These are phyloP conservation scores for Dysdera silvatica DNA, from an alignment of 1,140 invertebrate species.

Conservation along the genomic window DNA sequence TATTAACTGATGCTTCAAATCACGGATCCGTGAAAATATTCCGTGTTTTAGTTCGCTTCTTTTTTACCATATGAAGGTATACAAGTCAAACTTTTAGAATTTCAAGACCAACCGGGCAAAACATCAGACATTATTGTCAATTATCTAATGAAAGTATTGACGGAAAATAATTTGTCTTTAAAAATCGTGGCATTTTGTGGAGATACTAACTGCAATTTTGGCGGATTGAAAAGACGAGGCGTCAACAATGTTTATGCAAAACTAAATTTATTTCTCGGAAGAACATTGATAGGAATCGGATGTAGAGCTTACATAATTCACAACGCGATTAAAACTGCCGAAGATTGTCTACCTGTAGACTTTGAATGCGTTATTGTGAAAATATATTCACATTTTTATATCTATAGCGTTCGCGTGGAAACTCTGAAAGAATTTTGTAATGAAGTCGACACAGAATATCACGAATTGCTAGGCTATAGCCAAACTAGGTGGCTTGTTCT, in stretches of 20 bases:
- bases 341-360: constrained; percentile 37
- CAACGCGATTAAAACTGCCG: constrained; percentile 14
- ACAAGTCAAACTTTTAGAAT: background rate
- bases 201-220: background rate
- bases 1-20: background rate
- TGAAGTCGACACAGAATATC: constrained; percentile 31
- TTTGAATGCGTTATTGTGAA: constrained; percentile 37
- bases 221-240: background rate
- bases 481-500: constrained; percentile 36
- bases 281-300: constrained; percentile 3
- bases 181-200: background rate
- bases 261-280: background rate
- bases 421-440: constrained; percentile 38
- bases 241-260: constrained; percentile 3
- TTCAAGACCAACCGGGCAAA: background rate
- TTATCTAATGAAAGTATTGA: background rate
- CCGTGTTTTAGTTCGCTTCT: background rate
- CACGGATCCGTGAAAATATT: background rate
- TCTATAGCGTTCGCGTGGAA: constrained; percentile 36
- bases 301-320: constrained; percentile 8
- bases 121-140: background rate
- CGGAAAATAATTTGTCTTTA: background rate
- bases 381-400: constrained; percentile 39
- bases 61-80: background rate
- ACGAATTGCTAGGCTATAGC: constrained; percentile 31